Evolutionary conservation across 2,113 vertebrate genomes (phyloP), one percentile per base, ranked within the genome.

Genomic region (Vulpes vulpes): DNA sequence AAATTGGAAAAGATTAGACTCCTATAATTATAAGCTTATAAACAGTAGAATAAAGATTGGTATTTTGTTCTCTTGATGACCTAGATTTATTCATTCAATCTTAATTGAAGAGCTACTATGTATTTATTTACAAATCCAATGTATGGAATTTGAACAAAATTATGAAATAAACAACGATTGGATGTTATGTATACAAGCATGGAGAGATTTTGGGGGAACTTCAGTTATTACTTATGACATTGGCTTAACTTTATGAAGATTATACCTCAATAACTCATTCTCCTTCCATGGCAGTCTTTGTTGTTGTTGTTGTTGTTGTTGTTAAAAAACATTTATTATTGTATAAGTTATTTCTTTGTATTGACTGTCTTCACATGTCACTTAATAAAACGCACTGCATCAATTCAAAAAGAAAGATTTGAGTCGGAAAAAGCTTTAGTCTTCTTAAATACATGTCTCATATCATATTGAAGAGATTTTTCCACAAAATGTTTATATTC

Each of bases 191-290:
- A 93, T 27, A 0, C 17, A 94, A 27, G 87, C 30, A 30, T 22
- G 11, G 43, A 35, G 15, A 85, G 1, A 95, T 4, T 15, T 30
- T 91, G 85, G 22, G 43, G 12, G 10, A 93, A 89, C 1, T 73
- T 95, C n/a, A 89, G 1, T 81, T 12, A 71, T 71, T 64, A 59
- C 2, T 59, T 86, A 10, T 85, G 65, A 89, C 35, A 87, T 89
- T 96, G 84, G 60, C 69, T 79, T 94, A 94, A 76, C 71, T 96
- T 69, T 87, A 51, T 91, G 11, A 97, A 3, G 30, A 59, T 91
- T 43, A 73, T 89, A 62, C 4, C 71, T 81, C 8, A 60, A 1
- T 82, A 93, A 95, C 4, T 85, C 43, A 49, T 89, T 65, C 2
- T 78, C 49, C 11, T 83, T 89, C 62, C 14, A 2, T 64, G 38